Conservation (phyloP, 2,797 vertebrate species). For the Hippopotamyrus pictus region DNA sequence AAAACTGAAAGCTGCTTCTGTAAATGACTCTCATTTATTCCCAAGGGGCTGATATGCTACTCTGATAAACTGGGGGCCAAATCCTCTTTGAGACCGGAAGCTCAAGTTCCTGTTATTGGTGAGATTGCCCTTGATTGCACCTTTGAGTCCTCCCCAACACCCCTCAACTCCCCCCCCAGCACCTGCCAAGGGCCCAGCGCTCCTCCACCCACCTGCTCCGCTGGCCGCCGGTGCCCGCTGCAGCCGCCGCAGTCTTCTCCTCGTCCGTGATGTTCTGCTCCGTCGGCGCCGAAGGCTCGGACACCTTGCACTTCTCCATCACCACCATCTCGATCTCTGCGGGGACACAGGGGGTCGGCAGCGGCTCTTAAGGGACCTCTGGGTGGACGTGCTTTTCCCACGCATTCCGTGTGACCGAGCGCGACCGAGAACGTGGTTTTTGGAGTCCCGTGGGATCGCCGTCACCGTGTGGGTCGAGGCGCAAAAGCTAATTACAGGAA, state of each 20-base stretch:
- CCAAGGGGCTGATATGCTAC: neutral
- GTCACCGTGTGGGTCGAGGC: neutral
- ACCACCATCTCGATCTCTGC: constrained; percentile 98
- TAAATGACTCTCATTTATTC: neutral
- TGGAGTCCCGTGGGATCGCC: neutral
- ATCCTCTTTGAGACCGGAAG: neutral
- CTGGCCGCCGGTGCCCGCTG: constrained; percentile 46
- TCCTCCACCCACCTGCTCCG: constrained; percentile 45
- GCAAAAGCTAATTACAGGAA: neutral
- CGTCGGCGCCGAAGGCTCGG: constrained; percentile 62
- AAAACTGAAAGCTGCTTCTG: neutral
- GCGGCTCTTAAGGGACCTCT: neutral
- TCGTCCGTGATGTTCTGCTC: constrained; percentile 96
- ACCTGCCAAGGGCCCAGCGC: neutral
- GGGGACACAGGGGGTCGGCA: constrained; percentile 1
- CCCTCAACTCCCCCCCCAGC: neutral
- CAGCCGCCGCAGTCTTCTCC: constrained; percentile 87
- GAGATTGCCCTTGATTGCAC: neutral
- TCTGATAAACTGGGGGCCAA: neutral
- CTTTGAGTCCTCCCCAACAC: neutral
- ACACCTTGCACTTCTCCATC: constrained; percentile 86
- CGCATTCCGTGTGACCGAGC: neutral
- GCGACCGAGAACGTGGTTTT: neutral
- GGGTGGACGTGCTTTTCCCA: neutral
- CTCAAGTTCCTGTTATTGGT: neutral